Conservation (phyloP, 2,113 vertebrate species). For the Otis tarda region DNA sequence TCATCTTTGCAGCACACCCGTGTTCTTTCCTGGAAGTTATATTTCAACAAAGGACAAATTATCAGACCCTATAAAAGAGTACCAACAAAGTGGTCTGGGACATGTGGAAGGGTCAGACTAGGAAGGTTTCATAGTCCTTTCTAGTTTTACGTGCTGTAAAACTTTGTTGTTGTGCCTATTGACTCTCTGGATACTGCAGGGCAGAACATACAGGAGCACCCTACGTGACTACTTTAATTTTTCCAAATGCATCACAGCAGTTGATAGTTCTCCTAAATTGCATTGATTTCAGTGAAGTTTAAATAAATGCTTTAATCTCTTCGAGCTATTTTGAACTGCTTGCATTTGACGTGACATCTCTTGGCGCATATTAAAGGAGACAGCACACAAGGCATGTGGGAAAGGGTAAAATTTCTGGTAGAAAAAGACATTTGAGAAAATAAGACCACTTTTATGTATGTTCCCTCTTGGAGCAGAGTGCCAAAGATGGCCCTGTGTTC, state of each 20-base stretch:
- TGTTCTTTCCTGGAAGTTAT: not conserved
- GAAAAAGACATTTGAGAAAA: not conserved
- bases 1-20: not conserved
- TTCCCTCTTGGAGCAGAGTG: not conserved
- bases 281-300: not conserved
- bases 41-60: not conserved
- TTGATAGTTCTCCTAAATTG: not conserved
- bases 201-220: not conserved
- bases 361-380: not conserved
- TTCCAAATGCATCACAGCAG: not conserved
- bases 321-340: not conserved
- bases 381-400: not conserved
- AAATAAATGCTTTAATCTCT: not conserved
- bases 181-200: not conserved
- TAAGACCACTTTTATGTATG: not conserved
- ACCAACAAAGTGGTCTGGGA: not conserved
- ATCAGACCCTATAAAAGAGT: not conserved
- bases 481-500: not conserved
- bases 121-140: not conserved
- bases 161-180: not conserved
- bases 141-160: not conserved
- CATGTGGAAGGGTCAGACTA: not conserved
- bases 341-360: not conserved
- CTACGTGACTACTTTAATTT: not conserved
- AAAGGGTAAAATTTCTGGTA: not conserved